Evolutionary conservation across 2,797 vertebrate genomes (phyloP).

Genomic region (Siniperca undulata): DNA sequence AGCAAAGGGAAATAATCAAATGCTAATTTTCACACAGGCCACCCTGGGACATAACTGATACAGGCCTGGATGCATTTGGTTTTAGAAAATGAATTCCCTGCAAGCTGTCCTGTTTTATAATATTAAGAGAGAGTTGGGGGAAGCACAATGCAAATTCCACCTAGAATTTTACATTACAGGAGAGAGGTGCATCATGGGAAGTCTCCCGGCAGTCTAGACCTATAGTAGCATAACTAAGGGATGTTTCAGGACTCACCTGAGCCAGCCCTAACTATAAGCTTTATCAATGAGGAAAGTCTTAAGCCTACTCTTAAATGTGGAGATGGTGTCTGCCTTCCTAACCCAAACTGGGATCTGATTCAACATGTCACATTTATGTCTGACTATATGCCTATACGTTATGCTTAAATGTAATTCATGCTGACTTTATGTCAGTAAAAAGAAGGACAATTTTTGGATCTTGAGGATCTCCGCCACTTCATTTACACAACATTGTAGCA

Average conservation of each 20-base stretch:
- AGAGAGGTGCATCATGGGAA: too few relatives aligned
- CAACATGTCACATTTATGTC: background rate
- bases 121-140: too few relatives aligned
- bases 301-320: too few relatives aligned
- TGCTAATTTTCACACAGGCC: slow-evolving; percentile 57
- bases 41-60: slow-evolving; percentile 43
- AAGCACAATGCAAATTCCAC: too few relatives aligned
- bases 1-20: slow-evolving; percentile 64
- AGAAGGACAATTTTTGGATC: background rate
- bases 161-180: too few relatives aligned
- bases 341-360: too few relatives aligned
- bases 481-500: background rate
- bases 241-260: too few relatives aligned
- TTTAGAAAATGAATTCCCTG: slow-evolving; percentile 50
- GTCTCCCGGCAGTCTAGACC: too few relatives aligned
- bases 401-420: background rate
- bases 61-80: slow-evolving; percentile 35
- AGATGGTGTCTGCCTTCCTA: too few relatives aligned
- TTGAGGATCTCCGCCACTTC: background rate
- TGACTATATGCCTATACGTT: background rate
- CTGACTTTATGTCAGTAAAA: background rate
- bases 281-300: too few relatives aligned
- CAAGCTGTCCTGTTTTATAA: slow-evolving; percentile 33
- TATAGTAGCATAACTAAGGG: too few relatives aligned
- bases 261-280: too few relatives aligned